Evolutionary conservation across 2,113 vertebrate species (phyloP).

Genomic region (Elachura formosa): DNA sequence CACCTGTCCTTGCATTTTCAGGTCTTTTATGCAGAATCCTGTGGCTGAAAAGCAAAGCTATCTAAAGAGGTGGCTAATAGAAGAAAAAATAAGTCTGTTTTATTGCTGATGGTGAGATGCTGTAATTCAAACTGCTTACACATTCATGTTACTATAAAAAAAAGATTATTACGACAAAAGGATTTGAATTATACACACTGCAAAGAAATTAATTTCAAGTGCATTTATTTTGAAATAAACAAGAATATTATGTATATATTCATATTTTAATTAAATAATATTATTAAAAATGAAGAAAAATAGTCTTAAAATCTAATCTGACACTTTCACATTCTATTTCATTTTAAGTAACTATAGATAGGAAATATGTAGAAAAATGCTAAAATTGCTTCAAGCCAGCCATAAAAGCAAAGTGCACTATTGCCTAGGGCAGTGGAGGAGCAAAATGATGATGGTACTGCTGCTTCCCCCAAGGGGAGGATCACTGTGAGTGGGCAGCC

Average conservation of each 20-base stretch:
- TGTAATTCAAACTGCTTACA: background rate
- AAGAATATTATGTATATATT: background rate
- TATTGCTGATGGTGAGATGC: background rate
- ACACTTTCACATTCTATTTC: constrained; percentile 41
- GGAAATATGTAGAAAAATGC: constrained; percentile 19
- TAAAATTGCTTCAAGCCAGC: constrained; percentile 27
- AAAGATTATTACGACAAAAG: background rate
- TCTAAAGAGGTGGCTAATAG: background rate
- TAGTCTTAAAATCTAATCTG: constrained; percentile 32
- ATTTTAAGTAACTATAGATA: background rate
- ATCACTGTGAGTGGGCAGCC: background rate
- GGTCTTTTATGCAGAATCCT: background rate
- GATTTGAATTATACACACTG: background rate
- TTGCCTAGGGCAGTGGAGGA: background rate
- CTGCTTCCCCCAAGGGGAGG: background rate
- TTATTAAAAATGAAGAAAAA: constrained; percentile 46
- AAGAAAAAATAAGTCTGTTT: background rate
- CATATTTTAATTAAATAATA: constrained; percentile 49
- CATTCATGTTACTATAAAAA: background rate
- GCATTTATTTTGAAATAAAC: constrained; percentile 53
- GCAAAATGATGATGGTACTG: background rate
- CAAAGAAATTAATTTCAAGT: background rate
- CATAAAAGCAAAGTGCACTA: constrained; percentile 33
- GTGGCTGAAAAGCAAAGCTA: background rate
- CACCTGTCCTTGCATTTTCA: background rate